Base-by-base conservation (phyloP, 2,888 invertebrate genomes). In the Spialia ferax region DNA sequence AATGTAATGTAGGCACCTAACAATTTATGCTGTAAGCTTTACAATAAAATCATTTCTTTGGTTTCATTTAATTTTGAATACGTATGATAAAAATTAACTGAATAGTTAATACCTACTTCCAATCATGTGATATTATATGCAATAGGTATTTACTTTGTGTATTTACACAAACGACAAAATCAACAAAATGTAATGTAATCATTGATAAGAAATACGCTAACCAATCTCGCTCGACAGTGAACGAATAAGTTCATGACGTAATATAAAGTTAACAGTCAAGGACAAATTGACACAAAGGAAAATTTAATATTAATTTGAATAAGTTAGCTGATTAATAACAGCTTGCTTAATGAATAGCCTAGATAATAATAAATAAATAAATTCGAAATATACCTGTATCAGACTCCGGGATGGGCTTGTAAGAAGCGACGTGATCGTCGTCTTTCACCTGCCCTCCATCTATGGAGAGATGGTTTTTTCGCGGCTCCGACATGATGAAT, bases 351-450 rank as follows among this genome's bases (percentile, higher is more conserved):
- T n/a, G n/a, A n/a, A n/a, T n/a, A n/a, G n/a, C n/a, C n/a, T n/a
- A n/a, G n/a, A n/a, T n/a, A n/a, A n/a, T n/a, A n/a, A n/a, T n/a
- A n/a, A n/a, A n/a, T n/a, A 18, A 2, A 42, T 42, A 7, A 48
- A 48, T 20, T 48, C 2, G 8, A 20, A 65, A 73, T 85, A 38
- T 87, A 94, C 95, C 95, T 88, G 93, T 87, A 82, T 95, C 95
- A 74, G 91, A 82, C 77, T 95, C 95, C 70, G 95, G 94, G 75
- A 95, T 92, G 54, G 93, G 89, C 82, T 94, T 95, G 82, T 95
- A 95, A 42, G 94, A 83, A 54, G 87, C 82, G 72, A 88, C 86
- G 77, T 89, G 88, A 68, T 94, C 94, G 74, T 92, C 94, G 71
- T 92, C 91, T 77, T 92, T 94, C 87, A 90, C 85, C 77, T 89